Evolutionary conservation across 2,888 invertebrate genomes (phyloP).

Genomic region (Neoitamus cyanurus): DNA sequence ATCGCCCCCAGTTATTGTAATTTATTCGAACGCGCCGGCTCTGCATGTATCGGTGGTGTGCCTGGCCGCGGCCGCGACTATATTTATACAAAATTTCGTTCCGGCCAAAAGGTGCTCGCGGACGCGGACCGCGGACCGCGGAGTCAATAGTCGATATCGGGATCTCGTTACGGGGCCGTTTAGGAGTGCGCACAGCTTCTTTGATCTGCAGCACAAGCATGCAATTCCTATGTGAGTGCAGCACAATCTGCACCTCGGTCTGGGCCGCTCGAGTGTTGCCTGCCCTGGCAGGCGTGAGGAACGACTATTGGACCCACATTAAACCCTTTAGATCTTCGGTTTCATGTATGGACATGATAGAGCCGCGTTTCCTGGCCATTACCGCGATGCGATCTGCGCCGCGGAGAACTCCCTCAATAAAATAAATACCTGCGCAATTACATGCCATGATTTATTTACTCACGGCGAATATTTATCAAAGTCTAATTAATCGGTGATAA

Average conservation of each 20-base stretch:
- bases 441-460: conserved; percentile 65
- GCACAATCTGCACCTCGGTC: conserved; percentile 30
- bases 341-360: conserved; percentile 44
- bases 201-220: conserved; percentile 27
- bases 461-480: conserved; percentile 68
- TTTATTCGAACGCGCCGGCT: conserved; percentile 47
- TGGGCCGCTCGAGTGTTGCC: neutral
- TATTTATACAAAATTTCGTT: conserved; percentile 53
- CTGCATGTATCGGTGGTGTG: conserved; percentile 6
- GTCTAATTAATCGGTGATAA: conserved; percentile 68
- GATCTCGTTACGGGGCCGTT: conserved; percentile 33
- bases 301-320: conserved; percentile 45
- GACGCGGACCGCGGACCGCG: neutral
- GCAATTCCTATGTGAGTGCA: conserved; percentile 12
- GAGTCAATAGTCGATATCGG: conserved; percentile 43
- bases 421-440: conserved; percentile 58
- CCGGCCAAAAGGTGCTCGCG: conserved; percentile 36
- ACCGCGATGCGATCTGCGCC: conserved; percentile 15
- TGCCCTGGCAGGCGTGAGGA: conserved; percentile 43
- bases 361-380: conserved; percentile 41
- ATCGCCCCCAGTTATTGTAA: conserved; percentile 48
- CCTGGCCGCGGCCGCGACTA: neutral
- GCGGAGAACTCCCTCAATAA: conserved; percentile 53
- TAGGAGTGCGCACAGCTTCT: conserved; percentile 36
- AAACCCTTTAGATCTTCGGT: conserved; percentile 36